These are phyloP conservation scores for Eptesicus fuscus DNA, from an alignment of 2,113 vertebrate species.

Conservation along the genomic window DNA sequence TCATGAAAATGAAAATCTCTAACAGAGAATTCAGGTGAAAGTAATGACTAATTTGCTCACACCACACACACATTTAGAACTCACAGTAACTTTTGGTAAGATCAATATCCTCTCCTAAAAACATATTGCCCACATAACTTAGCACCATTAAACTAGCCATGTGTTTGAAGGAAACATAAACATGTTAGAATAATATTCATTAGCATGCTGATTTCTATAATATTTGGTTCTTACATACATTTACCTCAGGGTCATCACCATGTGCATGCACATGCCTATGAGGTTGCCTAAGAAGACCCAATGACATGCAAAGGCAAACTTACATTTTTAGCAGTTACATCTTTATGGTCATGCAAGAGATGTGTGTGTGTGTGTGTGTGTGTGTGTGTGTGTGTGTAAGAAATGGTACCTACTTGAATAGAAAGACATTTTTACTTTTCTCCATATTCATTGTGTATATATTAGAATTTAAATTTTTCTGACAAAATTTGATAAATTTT, in stretches of 20 bases:
- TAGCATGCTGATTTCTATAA: not conserved
- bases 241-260: not conserved
- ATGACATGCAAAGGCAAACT: not conserved
- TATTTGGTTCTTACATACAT: not conserved
- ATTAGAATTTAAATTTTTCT: not conserved
- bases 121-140: not conserved
- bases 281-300: not conserved
- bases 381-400: not conserved
- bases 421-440: slow-evolving; percentile 23
- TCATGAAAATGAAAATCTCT: not conserved
- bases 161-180: slow-evolving; percentile 39
- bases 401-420: not conserved
- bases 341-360: not conserved
- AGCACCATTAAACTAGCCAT: not conserved
- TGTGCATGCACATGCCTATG: accelerated
- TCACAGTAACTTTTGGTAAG: not conserved
- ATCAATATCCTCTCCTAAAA: slow-evolving; percentile 32
- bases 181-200: not conserved
- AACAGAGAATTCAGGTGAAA: slow-evolving; percentile 22
- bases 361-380: not conserved
- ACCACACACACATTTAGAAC: not conserved
- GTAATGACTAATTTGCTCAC: not conserved
- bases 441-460: not conserved
- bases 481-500: slow-evolving; percentile 13
- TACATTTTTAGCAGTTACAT: not conserved